Base-by-base conservation (phyloP, 2,113 vertebrate genomes). In the Halichoeres trimaculatus region DNA sequence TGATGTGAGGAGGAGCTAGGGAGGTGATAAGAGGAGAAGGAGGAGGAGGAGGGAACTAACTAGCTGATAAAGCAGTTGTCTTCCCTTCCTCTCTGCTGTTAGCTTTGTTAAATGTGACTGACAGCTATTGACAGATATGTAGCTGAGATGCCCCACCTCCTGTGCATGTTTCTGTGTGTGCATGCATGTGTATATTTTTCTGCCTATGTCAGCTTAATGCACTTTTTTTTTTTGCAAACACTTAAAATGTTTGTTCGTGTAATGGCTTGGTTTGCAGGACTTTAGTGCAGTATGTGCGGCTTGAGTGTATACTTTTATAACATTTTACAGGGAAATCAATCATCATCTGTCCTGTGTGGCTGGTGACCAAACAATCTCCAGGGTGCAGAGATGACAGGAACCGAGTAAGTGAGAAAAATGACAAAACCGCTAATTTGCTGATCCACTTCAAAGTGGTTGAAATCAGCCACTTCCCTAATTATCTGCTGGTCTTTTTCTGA, bases 91-190 rank as follows among this genome's bases (percentile, higher is more conserved):
- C 81, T 76, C 74, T 85, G 66, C 69, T 83, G 66, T 81, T 81
- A 89, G 85, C 80, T 90, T 88, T 85, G 87, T 85, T 90, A 90
- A 91, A 91, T 87, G 88, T 87, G 70, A 90, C 74, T 70, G 89
- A 92, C 92, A 79, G 89, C 79, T 93, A 92, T 89, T 88, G 91
- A 90, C 90, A 89, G 74, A 74, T 73, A 60, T 74, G 73, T 72
- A 61, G 76, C 87, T 88, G 86, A 84, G 77, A 78, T 70, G 57
- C 69, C 56, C 67, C 85, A 86, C 79, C 40, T 19, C 3, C 13
- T 20, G n/a, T 14, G 10, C 20, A 6, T 24, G 45, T 22, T 86
- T 83, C n/a, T 56, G 23, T 55, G 1, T 10, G 19, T 12, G 5
- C 19, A 47, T 53, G 34, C 2, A 38, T 51, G 48, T 36, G 54